Evolutionary conservation across 2,888 invertebrate genomes (phyloP), one percentile per base, ranked within the genome.

Genomic region (Gonocerus acuteangulatus): DNA sequence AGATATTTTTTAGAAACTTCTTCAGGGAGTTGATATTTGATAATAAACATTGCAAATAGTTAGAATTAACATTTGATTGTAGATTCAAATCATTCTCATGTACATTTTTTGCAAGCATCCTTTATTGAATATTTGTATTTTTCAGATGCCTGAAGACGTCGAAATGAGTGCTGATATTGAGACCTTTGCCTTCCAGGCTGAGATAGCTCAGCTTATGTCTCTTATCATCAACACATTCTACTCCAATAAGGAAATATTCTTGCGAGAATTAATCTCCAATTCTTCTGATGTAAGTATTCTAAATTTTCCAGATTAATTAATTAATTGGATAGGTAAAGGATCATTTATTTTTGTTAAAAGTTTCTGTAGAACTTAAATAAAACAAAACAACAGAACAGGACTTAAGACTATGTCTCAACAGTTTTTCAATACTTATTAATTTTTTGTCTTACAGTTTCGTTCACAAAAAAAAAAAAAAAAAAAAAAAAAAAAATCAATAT

Each of bases 211-310:
- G 85, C 85, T 99, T 76, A 97, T 99, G 97, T 95, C 94, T 69
- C 80, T 99, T 78, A 99, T 99, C 84, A 99, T 99, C 86, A 99
- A 99, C 84, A 99, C 99, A 60, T 99, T 99, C 81, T 99, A 99
- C 77, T 95, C 95, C 0, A 97, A 99, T 83, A 99, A 99, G 79
- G 99, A 99, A 79, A 96, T 99, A 73, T 99, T 97, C 79, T 85
- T 99, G 62, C 83, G 97, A 76, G 97, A 99, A 79, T 82, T 99
- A 80, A 96, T 99, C 74, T 97, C 97, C n/a, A 99, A 99, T 76
- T 87, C 95, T 0, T 95, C 95, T 54, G 99, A 99, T 83, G 88
- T 77, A 73, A 74, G 76, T 74, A 64, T 27, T 18, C 21, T 34
- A 34, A 34, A 9, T 34, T 34, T 9, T 6, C 11, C 11, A 11